Evolutionary conservation across 1,140 invertebrate genomes (phyloP), one percentile per base, ranked within the genome.

Genomic region (Tetramorium alpestre): DNA sequence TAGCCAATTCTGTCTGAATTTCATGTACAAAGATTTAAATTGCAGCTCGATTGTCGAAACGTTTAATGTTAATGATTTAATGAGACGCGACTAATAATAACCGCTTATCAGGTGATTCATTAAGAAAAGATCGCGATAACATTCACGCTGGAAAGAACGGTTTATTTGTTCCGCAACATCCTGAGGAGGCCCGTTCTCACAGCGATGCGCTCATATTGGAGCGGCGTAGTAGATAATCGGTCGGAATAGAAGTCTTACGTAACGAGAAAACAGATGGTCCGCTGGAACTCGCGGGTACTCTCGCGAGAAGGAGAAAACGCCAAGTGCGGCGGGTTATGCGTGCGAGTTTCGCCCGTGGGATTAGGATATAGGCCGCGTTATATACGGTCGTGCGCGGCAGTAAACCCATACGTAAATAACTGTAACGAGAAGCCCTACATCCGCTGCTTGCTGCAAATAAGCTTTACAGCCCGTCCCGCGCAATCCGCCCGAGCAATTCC

Each of bases 371-470:
- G 25, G 41, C 80, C n/a, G 28, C 28, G 67, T 41, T 58, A 69
- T 56, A 51, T 47, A 51, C 22, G 28, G 11, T 11, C 44, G 44
- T 10, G n/a, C 54, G 6, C 13, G 51, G 80, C 69, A 62, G 33
- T 84, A 84, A 84, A 84, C 13, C 41, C n/a, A 75, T 60, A 75
- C 69, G 80, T 84, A 84, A 84, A 73, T 82, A 82, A 60, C 80
- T 22, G 25, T 84, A 73, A 84, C 54, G 62, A 80, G 62, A 67
- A 67, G 77, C 47, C 77, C 51, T 41, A 41, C 77, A 49, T 80
- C 62, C 70, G 80, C 47, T 78, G 60, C 41, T 33, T 41, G 41
- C 65, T 56, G 44, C 67, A 33, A 84, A 73, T 60, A 73, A 60
- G 80, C 69, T 62, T 84, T 84, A 84, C 38, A 22, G 69, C 54